These are phyloP conservation scores for Spondyliosoma cantharus DNA, from an alignment of 2,797 vertebrate genomes.

Conservation along the genomic window DNA sequence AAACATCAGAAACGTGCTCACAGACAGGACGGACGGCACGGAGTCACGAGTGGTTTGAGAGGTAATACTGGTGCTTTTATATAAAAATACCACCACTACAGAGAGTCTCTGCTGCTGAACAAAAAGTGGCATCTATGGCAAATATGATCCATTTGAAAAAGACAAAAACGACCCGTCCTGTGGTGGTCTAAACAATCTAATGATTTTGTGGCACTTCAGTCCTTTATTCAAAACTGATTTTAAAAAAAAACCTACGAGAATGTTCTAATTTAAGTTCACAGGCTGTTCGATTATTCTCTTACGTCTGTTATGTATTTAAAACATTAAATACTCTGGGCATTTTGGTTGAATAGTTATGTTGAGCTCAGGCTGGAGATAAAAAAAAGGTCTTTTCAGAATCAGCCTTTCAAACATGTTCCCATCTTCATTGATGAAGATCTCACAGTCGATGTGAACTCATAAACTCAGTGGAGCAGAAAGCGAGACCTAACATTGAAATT, in stretches of 20 bases:
- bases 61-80: background rate
- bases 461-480: background rate
- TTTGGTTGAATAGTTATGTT: background rate
- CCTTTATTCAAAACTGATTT: background rate
- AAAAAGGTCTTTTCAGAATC: background rate
- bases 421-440: background rate
- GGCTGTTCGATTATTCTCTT: no score
- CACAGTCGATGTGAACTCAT: constrained; percentile 11
- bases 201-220: background rate
- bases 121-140: background rate
- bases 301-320: background rate
- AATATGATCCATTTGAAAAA: background rate
- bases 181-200: background rate
- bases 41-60: background rate
- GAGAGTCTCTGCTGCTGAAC: background rate
- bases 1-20: background rate
- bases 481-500: background rate
- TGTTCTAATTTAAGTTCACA: background rate
- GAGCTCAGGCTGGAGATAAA: background rate
- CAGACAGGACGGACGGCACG: background rate
- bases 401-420: constrained; percentile 13
- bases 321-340: background rate
- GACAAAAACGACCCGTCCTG: background rate
- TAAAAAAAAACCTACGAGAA: background rate
- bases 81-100: background rate